phyloP scores from a whole-genome alignment of 2,113 vertebrate genomes.

The Epinephelus moara region DNA sequence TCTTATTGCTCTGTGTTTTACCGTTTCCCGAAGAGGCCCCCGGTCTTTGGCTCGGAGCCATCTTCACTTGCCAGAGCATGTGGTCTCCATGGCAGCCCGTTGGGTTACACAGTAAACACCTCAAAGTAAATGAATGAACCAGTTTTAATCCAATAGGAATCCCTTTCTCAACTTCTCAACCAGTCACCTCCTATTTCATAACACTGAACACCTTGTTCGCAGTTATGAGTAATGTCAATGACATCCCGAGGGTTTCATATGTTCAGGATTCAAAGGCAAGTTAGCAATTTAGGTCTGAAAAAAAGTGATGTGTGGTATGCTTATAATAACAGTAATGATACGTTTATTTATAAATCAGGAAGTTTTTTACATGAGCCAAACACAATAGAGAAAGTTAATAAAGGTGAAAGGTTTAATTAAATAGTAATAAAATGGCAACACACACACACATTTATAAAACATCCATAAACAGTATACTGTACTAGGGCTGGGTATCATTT shows the following conservation, averaged over 20 bases:
- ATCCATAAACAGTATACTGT: no score
- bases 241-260: conserved; percentile 3
- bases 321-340: neutral
- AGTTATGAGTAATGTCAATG: conserved; percentile 45
- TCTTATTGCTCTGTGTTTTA: conserved; percentile 31
- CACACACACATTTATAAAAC: no score
- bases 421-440: no score
- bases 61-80: conserved; percentile 74
- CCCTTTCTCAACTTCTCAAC: conserved; percentile 54
- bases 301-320: neutral
- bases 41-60: conserved; percentile 54
- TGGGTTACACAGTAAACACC: conserved; percentile 80
- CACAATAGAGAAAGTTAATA: neutral
- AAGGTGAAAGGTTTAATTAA: neutral
- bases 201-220: conserved; percentile 46
- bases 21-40: conserved; percentile 47
- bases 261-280: conserved; percentile 15
- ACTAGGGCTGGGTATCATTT: no score
- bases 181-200: conserved; percentile 67
- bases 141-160: conserved; percentile 68
- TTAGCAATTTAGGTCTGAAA: neutral
- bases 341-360: neutral
- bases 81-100: conserved; percentile 77
- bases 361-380: neutral
- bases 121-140: conserved; percentile 74